Conservation (phyloP, 1,140 invertebrate genomes). For the Centruroides sculpturatus region DNA sequence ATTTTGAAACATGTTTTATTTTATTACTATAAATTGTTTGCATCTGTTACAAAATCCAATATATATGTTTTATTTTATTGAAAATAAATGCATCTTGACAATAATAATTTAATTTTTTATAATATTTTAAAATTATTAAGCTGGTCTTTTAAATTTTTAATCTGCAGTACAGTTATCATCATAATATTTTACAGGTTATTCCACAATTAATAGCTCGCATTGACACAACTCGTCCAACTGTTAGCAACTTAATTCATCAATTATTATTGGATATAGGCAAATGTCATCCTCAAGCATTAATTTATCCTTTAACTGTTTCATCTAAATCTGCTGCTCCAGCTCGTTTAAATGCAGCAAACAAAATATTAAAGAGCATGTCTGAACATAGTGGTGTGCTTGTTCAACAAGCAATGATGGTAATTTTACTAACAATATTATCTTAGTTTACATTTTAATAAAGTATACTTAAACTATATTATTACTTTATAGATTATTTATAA, state of each 20-base stretch:
- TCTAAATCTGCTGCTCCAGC: constrained; percentile 78
- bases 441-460: no score
- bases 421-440: no score
- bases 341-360: constrained; percentile 79
- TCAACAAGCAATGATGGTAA: constrained; percentile 70
- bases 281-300: constrained; percentile 67
- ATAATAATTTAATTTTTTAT: no score
- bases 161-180: neutral
- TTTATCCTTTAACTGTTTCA: constrained; percentile 94
- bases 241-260: constrained; percentile 80
- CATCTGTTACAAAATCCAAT: no score
- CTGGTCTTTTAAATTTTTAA: no score
- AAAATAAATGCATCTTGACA: no score
- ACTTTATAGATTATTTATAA: no score
- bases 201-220: constrained; percentile 96
- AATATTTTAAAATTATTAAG: no score
- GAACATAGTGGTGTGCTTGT: constrained; percentile 85
- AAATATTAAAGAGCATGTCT: constrained; percentile 87
- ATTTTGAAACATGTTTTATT: no score
- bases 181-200: constrained; percentile 50
- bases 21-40: no score
- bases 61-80: no score
- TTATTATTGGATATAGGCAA: constrained; percentile 85
- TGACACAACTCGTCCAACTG: constrained; percentile 74
- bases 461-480: no score